Evolutionary conservation across 2,888 invertebrate species (phyloP).

Genomic region (Operophtera brumata): DNA sequence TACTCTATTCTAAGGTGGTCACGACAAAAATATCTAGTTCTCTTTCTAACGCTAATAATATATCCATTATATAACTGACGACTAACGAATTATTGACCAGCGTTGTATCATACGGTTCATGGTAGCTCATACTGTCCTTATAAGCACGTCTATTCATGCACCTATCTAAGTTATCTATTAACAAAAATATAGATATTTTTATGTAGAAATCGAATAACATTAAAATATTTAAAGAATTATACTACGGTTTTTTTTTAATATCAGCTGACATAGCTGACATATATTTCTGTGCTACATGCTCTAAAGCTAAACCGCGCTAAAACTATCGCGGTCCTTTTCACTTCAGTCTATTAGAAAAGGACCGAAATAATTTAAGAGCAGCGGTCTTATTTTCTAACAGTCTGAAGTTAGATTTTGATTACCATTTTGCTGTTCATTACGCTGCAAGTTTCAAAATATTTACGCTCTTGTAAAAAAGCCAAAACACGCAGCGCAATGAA

Average conservation of each 20-base stretch:
- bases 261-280: too few relatives aligned
- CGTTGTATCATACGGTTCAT: conserved; percentile 10
- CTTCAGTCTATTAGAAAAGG: too few relatives aligned
- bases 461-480: too few relatives aligned
- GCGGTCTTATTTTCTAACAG: too few relatives aligned
- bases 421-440: too few relatives aligned
- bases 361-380: too few relatives aligned
- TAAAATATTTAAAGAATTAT: conserved; percentile 4
- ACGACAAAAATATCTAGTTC: conserved; percentile 23
- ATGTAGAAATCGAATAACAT: conserved; percentile 19
- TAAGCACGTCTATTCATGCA: background rate
- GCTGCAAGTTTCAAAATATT: too few relatives aligned
- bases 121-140: conserved; percentile 8
- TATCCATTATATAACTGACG: conserved; percentile 18
- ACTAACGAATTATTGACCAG: conserved; percentile 20
- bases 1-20: conserved; percentile 30
- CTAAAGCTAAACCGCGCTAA: too few relatives aligned
- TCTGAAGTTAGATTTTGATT: too few relatives aligned
- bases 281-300: too few relatives aligned
- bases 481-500: too few relatives aligned
- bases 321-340: too few relatives aligned
- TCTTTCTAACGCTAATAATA: conserved; percentile 12
- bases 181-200: conserved; percentile 9
- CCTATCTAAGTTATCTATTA: background rate
- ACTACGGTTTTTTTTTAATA: background rate